phyloP scores from a whole-genome alignment of 2,888 invertebrate species.

The Antheraea yamamai region DNA sequence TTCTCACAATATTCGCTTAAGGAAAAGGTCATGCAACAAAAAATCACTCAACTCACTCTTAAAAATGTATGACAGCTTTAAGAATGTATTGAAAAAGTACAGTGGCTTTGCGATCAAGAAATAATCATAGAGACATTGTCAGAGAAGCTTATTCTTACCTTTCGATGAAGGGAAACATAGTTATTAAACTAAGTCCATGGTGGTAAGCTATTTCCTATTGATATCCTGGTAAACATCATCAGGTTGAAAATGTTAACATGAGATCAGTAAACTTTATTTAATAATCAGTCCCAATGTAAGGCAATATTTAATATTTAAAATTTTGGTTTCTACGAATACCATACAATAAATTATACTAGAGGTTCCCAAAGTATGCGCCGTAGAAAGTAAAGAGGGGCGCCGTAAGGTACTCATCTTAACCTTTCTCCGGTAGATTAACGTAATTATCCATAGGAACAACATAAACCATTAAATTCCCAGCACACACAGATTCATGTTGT shows the following conservation, averaged over 20 bases:
- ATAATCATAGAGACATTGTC: neutral
- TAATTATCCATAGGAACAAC: no score
- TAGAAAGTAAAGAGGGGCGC: no score
- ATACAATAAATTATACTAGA: neutral
- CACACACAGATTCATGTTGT: no score
- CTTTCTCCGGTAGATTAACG: no score
- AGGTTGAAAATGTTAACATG: neutral
- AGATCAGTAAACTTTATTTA: neutral
- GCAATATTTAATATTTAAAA: neutral
- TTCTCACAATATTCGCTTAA: constrained; percentile 34
- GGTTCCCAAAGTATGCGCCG: no score
- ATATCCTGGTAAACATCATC: neutral
- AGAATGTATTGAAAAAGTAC: neutral
- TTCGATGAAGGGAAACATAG: neutral
- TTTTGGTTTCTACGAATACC: no score
- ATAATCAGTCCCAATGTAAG: neutral
- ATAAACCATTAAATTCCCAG: no score
- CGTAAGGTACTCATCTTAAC: no score
- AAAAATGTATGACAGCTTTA: neutral
- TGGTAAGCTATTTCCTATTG: neutral
- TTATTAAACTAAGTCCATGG: neutral
- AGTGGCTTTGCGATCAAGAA: neutral
- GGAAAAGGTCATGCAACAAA: constrained; percentile 36
- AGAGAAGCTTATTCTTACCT: neutral
- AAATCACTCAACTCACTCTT: constrained; percentile 15